phyloP scores from a whole-genome alignment of 2,113 vertebrate species.

The Suncus etruscus region DNA sequence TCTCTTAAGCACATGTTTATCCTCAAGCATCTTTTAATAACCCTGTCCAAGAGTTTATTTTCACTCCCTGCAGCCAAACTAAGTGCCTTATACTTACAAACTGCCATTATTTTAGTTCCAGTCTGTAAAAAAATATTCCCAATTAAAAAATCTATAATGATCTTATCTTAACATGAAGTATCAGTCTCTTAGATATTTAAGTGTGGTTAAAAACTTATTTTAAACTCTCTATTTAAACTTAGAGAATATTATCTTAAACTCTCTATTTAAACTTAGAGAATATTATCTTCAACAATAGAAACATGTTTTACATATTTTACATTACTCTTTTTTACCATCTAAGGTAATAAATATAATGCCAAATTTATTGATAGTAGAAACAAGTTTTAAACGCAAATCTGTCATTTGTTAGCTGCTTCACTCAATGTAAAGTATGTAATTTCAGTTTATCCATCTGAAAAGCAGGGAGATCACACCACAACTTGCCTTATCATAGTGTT shows the following conservation, averaged over 20 bases:
- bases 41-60: not conserved
- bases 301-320: not conserved
- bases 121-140: not conserved
- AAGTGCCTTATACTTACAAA: constrained; percentile 16
- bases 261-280: too few species aligned
- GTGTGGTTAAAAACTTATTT: constrained; percentile 16
- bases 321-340: not conserved
- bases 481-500: too few species aligned
- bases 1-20: not conserved
- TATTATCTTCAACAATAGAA: too few species aligned
- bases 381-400: too few species aligned
- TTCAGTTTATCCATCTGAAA: too few species aligned
- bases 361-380: too few species aligned
- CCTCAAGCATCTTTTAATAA: not conserved
- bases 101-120: not conserved
- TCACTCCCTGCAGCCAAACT: not conserved
- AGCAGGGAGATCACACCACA: too few species aligned
- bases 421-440: too few species aligned
- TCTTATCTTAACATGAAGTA: constrained; percentile 6
- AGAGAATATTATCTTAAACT: too few species aligned
- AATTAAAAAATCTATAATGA: constrained; percentile 12
- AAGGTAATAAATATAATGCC: too few species aligned
- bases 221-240: too few species aligned
- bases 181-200: not conserved
- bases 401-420: too few species aligned